These are phyloP conservation scores for Pterobdella sp. DNA, from an alignment of 2,888 invertebrate species.

Conservation along the genomic window DNA sequence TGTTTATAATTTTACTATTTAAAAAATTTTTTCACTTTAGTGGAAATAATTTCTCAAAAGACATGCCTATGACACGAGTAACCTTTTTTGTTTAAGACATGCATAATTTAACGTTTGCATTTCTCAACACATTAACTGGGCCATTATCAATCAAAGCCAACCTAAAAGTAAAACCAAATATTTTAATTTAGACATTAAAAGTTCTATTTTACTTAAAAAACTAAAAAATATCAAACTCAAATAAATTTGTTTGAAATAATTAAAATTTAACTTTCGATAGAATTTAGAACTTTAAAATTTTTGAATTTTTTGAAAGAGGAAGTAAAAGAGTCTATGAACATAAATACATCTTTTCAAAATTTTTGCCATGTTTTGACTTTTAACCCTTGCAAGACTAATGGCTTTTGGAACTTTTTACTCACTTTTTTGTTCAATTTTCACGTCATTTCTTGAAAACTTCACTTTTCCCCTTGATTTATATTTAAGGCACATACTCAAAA, in stretches of 20 bases:
- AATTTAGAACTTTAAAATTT: neutral
- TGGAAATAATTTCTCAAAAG: too few relatives aligned
- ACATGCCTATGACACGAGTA: too few relatives aligned
- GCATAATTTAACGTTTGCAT: conserved; percentile 5
- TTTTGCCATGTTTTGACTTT: neutral
- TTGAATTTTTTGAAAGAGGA: neutral
- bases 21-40: too few relatives aligned
- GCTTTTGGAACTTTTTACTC: neutral
- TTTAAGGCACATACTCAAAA: too few relatives aligned
- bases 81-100: too few relatives aligned
- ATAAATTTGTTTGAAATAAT: neutral
- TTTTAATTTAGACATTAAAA: neutral
- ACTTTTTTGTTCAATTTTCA: neutral
- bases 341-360: neutral
- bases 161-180: neutral
- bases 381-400: neutral
- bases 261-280: neutral
- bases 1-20: too few relatives aligned
- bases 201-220: neutral
- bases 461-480: too few relatives aligned
- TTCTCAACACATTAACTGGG: neutral
- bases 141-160: neutral
- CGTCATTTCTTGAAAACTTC: neutral
- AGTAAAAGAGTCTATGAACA: neutral
- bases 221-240: neutral